Percentiles rank a stretch among this genome's conserved stretches.
These are phyloP conservation scores for Bibio marci DNA, from an alignment of 2,888 invertebrate genomes.

Conservation along the genomic window DNA sequence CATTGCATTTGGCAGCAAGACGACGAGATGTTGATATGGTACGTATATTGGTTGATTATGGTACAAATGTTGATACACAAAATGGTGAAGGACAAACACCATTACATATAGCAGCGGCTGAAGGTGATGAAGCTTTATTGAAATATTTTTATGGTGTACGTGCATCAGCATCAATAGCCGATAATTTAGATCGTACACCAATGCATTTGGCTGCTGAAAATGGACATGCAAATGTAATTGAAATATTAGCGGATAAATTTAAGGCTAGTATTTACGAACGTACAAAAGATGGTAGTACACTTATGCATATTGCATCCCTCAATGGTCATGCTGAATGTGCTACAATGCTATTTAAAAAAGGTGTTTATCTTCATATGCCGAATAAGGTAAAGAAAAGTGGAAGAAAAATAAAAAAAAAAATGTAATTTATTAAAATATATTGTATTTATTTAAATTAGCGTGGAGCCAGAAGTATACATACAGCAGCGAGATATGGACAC, in stretches of 20 bases:
- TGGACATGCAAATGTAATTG: conserved; percentile 90
- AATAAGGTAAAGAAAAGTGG: conserved; percentile 72
- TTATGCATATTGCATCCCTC: conserved; percentile 96
- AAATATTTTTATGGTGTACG: conserved; percentile 91
- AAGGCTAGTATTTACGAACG: conserved; percentile 92
- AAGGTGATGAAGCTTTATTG: conserved; percentile 86
- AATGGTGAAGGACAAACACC: conserved; percentile 92
- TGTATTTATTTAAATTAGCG: no score
- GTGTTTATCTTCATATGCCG: conserved; percentile 98
- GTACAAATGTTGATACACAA: conserved; percentile 77
- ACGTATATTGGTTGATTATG: conserved; percentile 79
- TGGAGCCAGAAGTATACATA: conserved; percentile 94
- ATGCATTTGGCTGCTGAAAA: conserved; percentile 96
- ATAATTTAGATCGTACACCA: conserved; percentile 77
- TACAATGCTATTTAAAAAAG: conserved; percentile 94
- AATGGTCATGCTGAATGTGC: conserved; percentile 98
- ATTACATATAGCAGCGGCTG: conserved; percentile 86
- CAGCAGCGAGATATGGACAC: conserved; percentile 92
- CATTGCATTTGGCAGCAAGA: conserved; percentile 87
- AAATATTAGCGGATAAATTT: conserved; percentile 92
- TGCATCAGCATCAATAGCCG: conserved; percentile 86
- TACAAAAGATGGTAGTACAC: conserved; percentile 93
- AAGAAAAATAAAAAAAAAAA: no score
- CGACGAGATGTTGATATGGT: conserved; percentile 87
- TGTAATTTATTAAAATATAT: no score